A percentile compares a stretch with the other conserved stretches of the same genome.
phyloP scores from a whole-genome alignment of 2,797 vertebrate genomes.

The Mus spretus region DNA sequence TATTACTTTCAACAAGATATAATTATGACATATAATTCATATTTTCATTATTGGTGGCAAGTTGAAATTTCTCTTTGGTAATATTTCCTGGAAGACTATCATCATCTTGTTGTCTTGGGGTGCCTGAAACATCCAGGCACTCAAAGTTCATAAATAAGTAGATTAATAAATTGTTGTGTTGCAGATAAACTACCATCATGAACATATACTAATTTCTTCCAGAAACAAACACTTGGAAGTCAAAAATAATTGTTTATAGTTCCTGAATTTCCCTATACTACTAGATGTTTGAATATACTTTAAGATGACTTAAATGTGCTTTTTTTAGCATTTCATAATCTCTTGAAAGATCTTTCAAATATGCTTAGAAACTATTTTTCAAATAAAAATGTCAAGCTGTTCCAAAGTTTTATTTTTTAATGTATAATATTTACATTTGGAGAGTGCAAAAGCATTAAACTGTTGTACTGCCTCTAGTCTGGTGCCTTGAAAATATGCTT shows the following conservation, averaged over 20 bases:
- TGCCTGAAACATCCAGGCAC: not conserved
- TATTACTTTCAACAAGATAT: not conserved
- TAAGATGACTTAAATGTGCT: not conserved
- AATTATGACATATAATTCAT: not conserved
- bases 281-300: conserved; percentile 3
- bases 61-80: conserved; percentile 3
- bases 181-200: not conserved
- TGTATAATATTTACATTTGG: not conserved
- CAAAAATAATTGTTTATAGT: conserved; percentile 7
- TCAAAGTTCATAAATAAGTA: not conserved
- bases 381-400: conserved; percentile 29
- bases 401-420: conserved; percentile 41
- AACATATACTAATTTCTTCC: conserved; percentile 16
- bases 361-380: conserved; percentile 6
- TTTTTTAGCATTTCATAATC: not conserved
- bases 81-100: not conserved
- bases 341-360: not conserved
- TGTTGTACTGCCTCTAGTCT: conserved; percentile 19
- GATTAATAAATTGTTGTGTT: not conserved
- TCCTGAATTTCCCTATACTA: not conserved
- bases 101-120: not conserved
- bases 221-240: not conserved
- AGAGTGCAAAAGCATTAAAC: not conserved
- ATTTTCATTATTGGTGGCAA: not conserved
- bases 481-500: conserved; percentile 51